Conservation (phyloP, 1,140 invertebrate genomes). For the Drosophila sucinea region DNA sequence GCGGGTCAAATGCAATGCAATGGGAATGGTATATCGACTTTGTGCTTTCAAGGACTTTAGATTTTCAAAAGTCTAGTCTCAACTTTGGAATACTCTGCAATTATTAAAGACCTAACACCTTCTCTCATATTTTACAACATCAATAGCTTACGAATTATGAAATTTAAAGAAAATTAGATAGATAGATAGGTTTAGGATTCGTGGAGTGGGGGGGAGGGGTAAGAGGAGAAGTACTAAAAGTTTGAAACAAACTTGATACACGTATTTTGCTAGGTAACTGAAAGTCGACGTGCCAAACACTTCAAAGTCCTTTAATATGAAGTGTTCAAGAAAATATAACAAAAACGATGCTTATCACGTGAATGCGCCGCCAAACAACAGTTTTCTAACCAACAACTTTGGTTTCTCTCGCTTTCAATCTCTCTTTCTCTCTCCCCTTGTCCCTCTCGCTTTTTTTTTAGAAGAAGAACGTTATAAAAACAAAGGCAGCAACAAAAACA, state of each 20-base stretch:
- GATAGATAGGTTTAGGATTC: too few species aligned
- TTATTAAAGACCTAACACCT: background rate
- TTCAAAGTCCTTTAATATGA: constrained; percentile 55
- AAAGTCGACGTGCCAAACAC: background rate
- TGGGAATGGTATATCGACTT: too few species aligned
- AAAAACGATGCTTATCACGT: constrained; percentile 60
- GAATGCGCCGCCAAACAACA: constrained; percentile 55
- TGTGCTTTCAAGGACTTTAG: too few species aligned
- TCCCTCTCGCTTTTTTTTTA: background rate
- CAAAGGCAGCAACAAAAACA: constrained; percentile 74
- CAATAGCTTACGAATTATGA: too few species aligned
- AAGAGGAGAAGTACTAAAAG: too few species aligned
- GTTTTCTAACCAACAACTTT: constrained; percentile 45
- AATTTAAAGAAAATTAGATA: too few species aligned
- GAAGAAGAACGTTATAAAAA: constrained; percentile 76
- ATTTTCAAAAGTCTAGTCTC: too few species aligned
- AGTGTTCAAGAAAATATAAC: constrained; percentile 30
- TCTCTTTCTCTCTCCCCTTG: background rate
- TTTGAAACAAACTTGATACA: too few species aligned
- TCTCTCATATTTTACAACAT: too few species aligned
- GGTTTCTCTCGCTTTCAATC: background rate
- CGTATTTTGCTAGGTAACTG: background rate
- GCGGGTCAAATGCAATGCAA: too few species aligned
- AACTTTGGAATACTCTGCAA: constrained; percentile 4
- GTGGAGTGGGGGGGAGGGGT: too few species aligned